Evolutionary conservation across 2,888 invertebrate genomes (phyloP).

Genomic region (Hemicrepidius hirtus): DNA sequence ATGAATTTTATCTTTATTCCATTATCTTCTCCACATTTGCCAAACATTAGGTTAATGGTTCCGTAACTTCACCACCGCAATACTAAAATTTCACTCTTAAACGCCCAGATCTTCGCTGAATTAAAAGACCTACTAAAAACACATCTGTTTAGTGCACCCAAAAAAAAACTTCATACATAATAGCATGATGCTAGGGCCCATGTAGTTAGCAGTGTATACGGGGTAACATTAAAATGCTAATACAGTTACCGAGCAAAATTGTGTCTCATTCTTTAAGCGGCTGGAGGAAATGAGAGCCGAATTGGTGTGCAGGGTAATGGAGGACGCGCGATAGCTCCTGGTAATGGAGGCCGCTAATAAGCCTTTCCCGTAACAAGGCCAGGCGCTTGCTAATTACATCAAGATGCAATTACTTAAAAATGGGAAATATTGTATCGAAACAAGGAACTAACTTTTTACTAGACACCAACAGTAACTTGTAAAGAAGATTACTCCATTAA

Average conservation of each 20-base stretch:
- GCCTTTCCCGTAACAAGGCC: slow-evolving; percentile 45
- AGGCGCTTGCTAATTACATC: slow-evolving; percentile 43
- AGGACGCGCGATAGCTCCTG: slow-evolving; percentile 44
- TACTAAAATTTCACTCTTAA: slow-evolving; percentile 32
- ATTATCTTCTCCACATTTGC: slow-evolving; percentile 8
- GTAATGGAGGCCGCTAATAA: slow-evolving; percentile 50
- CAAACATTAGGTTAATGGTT: slow-evolving; percentile 32
- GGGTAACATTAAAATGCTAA: slow-evolving; percentile 66
- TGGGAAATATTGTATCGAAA: slow-evolving; percentile 43
- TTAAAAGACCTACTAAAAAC: slow-evolving; percentile 47
- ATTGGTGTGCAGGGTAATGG: slow-evolving; percentile 49
- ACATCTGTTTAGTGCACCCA: slow-evolving; percentile 59
- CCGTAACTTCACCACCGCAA: slow-evolving; percentile 23
- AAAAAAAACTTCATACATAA: slow-evolving; percentile 61
- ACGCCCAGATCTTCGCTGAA: slow-evolving; percentile 17
- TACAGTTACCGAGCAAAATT: slow-evolving; percentile 61
- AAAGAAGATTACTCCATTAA: slow-evolving; percentile 8
- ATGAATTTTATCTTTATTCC: slow-evolving; percentile 38
- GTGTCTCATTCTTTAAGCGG: slow-evolving; percentile 60
- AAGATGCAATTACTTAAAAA: slow-evolving; percentile 48
- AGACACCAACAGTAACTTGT: background rate
- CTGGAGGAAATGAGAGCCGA: slow-evolving; percentile 55
- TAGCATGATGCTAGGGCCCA: slow-evolving; percentile 59
- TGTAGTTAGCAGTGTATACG: slow-evolving; percentile 61
- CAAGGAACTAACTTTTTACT: slow-evolving; percentile 19